These are phyloP conservation scores for Spicauda simplicius DNA, from an alignment of 2,888 invertebrate genomes.

Conservation along the genomic window DNA sequence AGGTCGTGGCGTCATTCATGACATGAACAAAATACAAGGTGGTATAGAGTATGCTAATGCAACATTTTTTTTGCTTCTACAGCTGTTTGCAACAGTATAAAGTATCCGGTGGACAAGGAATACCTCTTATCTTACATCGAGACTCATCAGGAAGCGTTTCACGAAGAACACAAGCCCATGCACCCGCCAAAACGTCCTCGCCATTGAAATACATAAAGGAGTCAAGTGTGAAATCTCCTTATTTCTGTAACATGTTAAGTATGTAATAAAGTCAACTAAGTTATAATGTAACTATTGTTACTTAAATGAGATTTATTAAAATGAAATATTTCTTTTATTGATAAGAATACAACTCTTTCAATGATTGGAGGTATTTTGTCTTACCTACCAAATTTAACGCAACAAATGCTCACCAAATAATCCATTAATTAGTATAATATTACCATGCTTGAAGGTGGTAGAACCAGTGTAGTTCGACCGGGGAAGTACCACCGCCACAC, in stretches of 20 bases:
- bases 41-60: no score
- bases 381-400: no score
- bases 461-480: no score
- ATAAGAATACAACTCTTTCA: neutral
- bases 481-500: no score
- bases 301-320: conserved; percentile 21
- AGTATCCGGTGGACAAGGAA: conserved; percentile 93
- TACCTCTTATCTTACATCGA: conserved; percentile 90
- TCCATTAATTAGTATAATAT: no score
- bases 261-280: conserved; percentile 16
- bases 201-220: conserved; percentile 56
- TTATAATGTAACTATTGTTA: conserved; percentile 18
- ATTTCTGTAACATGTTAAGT: conserved; percentile 4
- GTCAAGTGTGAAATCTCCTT: neutral
- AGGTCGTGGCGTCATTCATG: no score
- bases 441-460: no score
- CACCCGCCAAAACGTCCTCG: conserved; percentile 86
- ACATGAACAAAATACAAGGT: no score
- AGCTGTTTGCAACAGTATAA: conserved; percentile 94
- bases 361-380: no score
- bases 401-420: no score
- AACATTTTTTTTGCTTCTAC: conserved; percentile 43
- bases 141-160: conserved; percentile 77
- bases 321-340: conserved; percentile 7
- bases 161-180: conserved; percentile 89